Evolutionary conservation across 1,140 invertebrate genomes (phyloP).

Genomic region (Lasioglossum albipes): DNA sequence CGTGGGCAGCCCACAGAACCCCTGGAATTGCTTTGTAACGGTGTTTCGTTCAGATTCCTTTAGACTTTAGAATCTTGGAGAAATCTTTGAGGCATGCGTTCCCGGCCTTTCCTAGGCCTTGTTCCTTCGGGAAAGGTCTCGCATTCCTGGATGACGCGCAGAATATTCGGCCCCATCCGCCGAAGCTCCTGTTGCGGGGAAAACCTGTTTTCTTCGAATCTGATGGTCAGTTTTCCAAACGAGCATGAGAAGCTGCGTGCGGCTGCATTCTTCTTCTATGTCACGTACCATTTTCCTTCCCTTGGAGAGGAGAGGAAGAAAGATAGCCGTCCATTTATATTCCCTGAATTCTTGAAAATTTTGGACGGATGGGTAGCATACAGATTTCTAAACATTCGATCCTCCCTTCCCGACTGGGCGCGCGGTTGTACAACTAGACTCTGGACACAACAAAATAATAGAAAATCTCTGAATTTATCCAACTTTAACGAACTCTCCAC

Average conservation of each 20-base stretch:
- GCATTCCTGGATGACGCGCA: slow-evolving; percentile 37
- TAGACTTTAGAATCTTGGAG: not conserved
- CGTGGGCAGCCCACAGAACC: no score
- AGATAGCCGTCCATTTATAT: not conserved
- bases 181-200: not conserved
- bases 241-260: not conserved
- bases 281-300: not conserved
- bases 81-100: not conserved
- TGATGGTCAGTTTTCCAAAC: slow-evolving; percentile 29
- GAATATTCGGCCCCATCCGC: slow-evolving; percentile 5
- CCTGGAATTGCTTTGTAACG: not conserved
- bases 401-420: no score
- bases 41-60: not conserved
- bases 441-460: no score
- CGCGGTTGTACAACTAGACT: no score
- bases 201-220: slow-evolving; percentile 39
- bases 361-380: not conserved
- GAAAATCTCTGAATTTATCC: no score
- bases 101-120: not conserved
- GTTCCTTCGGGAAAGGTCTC: slow-evolving; percentile 1
- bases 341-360: not conserved
- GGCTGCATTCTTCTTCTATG: not conserved
- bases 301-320: no score
- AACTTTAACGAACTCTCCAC: no score
- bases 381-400: no score